Base-by-base conservation (phyloP, 2,888 invertebrate genomes). In the Petrophora chlorosata region DNA sequence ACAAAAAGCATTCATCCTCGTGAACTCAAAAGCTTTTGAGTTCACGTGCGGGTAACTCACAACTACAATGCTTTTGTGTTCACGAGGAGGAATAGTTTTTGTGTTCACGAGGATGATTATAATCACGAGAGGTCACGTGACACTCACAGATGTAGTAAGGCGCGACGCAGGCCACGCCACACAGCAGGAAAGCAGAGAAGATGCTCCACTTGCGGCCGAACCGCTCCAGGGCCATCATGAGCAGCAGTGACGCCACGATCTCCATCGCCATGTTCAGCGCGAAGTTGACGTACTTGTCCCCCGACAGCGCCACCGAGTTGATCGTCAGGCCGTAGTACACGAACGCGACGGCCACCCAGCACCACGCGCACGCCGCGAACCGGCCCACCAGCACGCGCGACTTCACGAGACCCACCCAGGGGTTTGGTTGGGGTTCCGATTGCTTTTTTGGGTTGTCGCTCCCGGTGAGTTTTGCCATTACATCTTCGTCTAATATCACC, bases 261-360 rank as follows among this genome's bases (percentile, higher is more conserved):
- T 89, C 89, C 88, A 88, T 85, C 22, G 78, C 67, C 87, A 88
- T 87, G 70, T 82, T 85, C 13, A 89, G 79, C 7, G 86, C 85
- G 71, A 96, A 96, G 83, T 96, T 96, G 14, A 93, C 77, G 77
- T 95, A 94, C 73, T 93, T 94, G 74, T 95, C 92, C 4, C 95
- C 95, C 7, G 92, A 91, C 29, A 96, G 82, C 2, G 93, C 82
- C 3, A 95, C 95, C 0, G 95, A 93, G 83, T 95, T 95, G 61
- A 96, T 87, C 12, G 95, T 95, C 26, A 96, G 85, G 0, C 96
- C 96, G 73, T 95, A 96, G 82, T 95, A 96, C 4, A 96, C 93
- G 67, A 96, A 93, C 0, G 94, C 92, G 59, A 93, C 94, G 1
- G 94, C 93, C 5, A 94, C 90, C 95, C 95, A 95, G 77, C 95